Evolutionary conservation across 1,140 invertebrate genomes (phyloP), one percentile per base, ranked within the genome.

Genomic region (Harpegnathos saltator): DNA sequence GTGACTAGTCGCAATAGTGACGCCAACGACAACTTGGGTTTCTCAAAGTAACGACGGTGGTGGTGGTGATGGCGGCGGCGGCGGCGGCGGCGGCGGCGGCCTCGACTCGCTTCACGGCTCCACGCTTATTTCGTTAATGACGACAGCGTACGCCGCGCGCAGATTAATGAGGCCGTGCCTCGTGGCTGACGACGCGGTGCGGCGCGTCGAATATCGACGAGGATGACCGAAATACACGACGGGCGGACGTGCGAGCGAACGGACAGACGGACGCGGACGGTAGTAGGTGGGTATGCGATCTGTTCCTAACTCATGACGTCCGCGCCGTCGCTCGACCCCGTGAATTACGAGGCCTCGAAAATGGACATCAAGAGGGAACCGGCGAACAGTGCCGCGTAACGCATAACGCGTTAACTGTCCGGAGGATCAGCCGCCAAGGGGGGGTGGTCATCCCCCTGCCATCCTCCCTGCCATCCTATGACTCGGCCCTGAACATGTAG

Each of bases 61-160:
- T n/a, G n/a, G n/a, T n/a, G n/a, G n/a, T n/a, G n/a, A n/a, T n/a
- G n/a, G 17, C 2, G 7, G 17, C 72, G 24, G n/a, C 11, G 44
- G n/a, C 0, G n/a, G 17, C 2, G 7, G 17, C 72, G n/a, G 17
- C 2, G 7, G 17, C 72, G 24, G n/a, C 11, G 44, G n/a, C 0
- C 22, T n/a, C 61, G 2, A 0, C 12, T 26, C 61, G 52, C 1
- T 65, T 86, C 56, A 58, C 71, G 59, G 54, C 19, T 9, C 29
- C 29, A 44, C 82, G 86, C 87, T 88, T 87, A 84, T 87, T 81
- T 81, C 86, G 86, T 88, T 88, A 88, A 88, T 88, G 85, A 88
- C 78, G 85, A 48, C 80, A 22, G 22, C 71, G 69, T 19, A 44
- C 69, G 44, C 22, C 38, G 7, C 48, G 50, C 26, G 61, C 54